Evolutionary conservation across 2,113 vertebrate genomes (phyloP), one percentile per base, ranked within the genome.

Genomic region (Erinaceus europaeus): DNA sequence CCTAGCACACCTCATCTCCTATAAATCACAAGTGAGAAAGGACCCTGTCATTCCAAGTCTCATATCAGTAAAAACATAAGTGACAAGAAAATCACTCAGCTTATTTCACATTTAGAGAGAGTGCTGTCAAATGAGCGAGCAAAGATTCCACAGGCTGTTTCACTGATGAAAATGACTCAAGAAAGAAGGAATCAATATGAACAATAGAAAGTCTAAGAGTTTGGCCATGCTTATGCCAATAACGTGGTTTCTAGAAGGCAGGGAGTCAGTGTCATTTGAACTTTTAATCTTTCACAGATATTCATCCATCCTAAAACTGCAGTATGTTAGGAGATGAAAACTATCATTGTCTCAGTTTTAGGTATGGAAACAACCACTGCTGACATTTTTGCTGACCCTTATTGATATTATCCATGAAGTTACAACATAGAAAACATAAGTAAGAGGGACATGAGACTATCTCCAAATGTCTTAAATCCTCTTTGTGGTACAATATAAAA

Each of bases 41-140:
- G n/a, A 57, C n/a, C 40, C 55, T 0, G 46, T 44, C 38, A 18
- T 75, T 90, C 87, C 29, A 62, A 59, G 62, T 67, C 82, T 94
- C 91, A 74, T 18, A 55, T 86, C 62, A 77, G 71, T 52, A 92
- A 92, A 91, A 90, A 80, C 10, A 6, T 25, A 86, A 92, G 79
- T 73, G 92, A 91, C 23, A 68, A 91, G 86, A 92, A 93, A 94
- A 93, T 69, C 90, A 86, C 84, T 67, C 68, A 0, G 91, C 61
- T 86, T 72, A 50, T 83, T 90, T 88, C 71, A 32, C 3, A 27
- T 55, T 65, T 44, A 38, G 61, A 91, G 72, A 85, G 87, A 18
- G 21, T 40, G 52, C 57, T 55, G 75, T 87, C 71, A 79, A 84
- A 90, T 59, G 93, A 76, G 74, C 34, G 80, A 84, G 84, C 62